Base-by-base conservation (phyloP, 2,797 vertebrate species). In the Kryptolebias ocellatus region DNA sequence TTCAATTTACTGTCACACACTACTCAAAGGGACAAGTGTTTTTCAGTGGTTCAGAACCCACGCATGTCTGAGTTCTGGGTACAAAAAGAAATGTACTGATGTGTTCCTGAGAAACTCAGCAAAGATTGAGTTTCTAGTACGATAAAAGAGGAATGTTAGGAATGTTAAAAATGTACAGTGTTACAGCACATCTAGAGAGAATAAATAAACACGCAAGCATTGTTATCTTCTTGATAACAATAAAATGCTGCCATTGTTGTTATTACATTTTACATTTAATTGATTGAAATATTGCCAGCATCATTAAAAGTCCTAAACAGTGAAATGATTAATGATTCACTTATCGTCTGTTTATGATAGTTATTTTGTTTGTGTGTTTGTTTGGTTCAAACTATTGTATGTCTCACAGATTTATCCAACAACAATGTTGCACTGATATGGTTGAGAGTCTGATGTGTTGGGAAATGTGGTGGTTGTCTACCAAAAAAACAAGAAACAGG, bases 131-230 rank as follows among this genome's bases (percentile, higher is more conserved):
- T 81, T 90, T 93, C 74, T 85, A 90, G 76, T 86, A 79, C 70
- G 29, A 91, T 72, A 77, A 49, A 52, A 10, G 44, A 80, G 72
- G 88, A 94, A 95, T 90, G 89, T 1, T 59, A 93, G 87, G 87
- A 91, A 94, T 93, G 87, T 91, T 78, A 93, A 94, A 87, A 77
- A 93, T 67, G 72, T 86, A 83, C 83, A 39, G 85, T 83, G 89
- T 60, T 75, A 86, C 64, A 51, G 46, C 10, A 51, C 79, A 90
- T 65, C 79, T 67, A 78, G 87, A 74, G 39, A 24, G 53, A 47
- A 54, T 54, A 56, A 58, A 49, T 29, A 28, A 54, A 31, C 34
- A 65, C 53, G 50, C 47, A 39, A 6, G 1, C 20, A 53, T 65
- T 50, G 46, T 39, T 34, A 62, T 28, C 49, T 54, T 37, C 18